A percentile compares a stretch with the other conserved stretches of the same genome.
phyloP scores from a whole-genome alignment of 2,113 vertebrate genomes.

The Puma concolor region DNA sequence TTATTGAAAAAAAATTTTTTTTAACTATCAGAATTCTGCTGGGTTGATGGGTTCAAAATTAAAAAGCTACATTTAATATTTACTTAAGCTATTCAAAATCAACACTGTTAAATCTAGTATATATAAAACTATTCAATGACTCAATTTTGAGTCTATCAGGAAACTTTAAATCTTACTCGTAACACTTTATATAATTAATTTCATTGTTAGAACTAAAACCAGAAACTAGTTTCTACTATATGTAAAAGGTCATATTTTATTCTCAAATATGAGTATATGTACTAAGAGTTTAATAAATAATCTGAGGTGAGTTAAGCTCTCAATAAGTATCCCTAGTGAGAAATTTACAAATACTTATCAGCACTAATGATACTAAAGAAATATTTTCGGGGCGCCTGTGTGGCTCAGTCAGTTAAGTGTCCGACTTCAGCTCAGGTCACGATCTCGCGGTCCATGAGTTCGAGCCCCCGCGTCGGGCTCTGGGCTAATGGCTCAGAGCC shows the following conservation, averaged over 20 bases:
- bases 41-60: conserved; percentile 17
- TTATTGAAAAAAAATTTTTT: not conserved
- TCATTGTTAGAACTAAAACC: conserved; percentile 23
- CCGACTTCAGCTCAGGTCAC: too few species aligned
- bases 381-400: not conserved
- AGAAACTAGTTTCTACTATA: conserved; percentile 38
- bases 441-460: too few species aligned
- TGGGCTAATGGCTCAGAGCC: too few species aligned
- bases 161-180: not conserved
- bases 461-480: too few species aligned
- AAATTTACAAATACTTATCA: conserved; percentile 9
- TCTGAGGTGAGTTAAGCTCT: conserved; percentile 20
- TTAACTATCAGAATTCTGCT: conserved; percentile 32
- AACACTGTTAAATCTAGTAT: not conserved
- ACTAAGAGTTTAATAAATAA: conserved; percentile 24
- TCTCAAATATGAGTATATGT: not conserved
- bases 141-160: conserved; percentile 10
- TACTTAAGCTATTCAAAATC: conserved; percentile 1
- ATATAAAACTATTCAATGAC: not conserved
- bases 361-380: not conserved
- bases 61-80: not conserved
- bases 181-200: not conserved
- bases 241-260: not conserved
- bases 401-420: too few species aligned
- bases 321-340: not conserved